Evolutionary conservation across 2,888 invertebrate genomes (phyloP), one percentile per base, ranked within the genome.

Genomic region (Noctuana brunneofusca): DNA sequence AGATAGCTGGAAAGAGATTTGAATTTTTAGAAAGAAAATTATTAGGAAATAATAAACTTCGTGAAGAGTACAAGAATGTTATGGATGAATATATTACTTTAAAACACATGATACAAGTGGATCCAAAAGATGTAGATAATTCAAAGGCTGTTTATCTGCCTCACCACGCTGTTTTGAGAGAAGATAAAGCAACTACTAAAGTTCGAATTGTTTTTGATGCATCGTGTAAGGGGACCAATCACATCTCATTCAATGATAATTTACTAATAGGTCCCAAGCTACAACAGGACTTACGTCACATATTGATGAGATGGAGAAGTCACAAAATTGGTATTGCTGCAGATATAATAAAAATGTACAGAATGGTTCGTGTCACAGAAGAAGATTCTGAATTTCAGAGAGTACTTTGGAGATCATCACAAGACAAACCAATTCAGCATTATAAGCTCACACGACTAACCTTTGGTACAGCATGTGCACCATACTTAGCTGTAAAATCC

Each of bases 381-480:
- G 35, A 65, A 16, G 64, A 70, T 20, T 63, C 62, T 6, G 16
- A 58, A 18, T 68, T 46, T 46, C 69, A 68, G 38, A 56, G 66
- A 48, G 69, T 71, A 8, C 8, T 70, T 5, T 69, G 70, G 70
- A 62, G 68, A 63, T 8, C 8, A 24, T 24, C 46, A 41, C 20
- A 59, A 2, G n/a, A 56, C 18, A 41, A 62, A 11, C 35, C 64
- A 3, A 20, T 71, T 2, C 1, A 66, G 30, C 30, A 65, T 38
- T 71, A 67, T 35, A 64, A 55, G 43, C 27, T 72, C 9, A 5
- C 53, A 11, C 69, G 58, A 49, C 24, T 71, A 1, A 70, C 68
- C 0, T 71, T 68, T 65, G 71, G 72, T 0, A 71, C 69, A 3
- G 64, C 69, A 2, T 66, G 64, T 53, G 70, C 71, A 8, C 69